Evolutionary conservation across 2,797 vertebrate genomes (phyloP).

Genomic region (Hoplostethus mediterraneus): DNA sequence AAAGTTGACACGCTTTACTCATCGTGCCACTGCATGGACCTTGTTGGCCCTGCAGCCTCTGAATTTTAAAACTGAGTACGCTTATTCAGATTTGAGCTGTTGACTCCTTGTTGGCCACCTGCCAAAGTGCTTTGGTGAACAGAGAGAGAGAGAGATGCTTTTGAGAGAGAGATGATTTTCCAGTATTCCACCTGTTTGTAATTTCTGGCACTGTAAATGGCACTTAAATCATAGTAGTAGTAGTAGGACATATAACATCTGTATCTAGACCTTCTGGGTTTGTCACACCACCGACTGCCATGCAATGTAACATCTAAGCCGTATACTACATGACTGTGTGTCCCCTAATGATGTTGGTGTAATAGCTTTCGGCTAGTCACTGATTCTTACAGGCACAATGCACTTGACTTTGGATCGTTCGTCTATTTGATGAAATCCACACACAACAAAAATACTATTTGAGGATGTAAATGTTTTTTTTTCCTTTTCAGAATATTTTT

Average conservation of each 20-base stretch:
- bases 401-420: slow-evolving; percentile 17
- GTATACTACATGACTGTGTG: slow-evolving; percentile 14
- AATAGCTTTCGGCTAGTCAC: slow-evolving; percentile 8
- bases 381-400: slow-evolving; percentile 7
- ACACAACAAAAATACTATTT: no score
- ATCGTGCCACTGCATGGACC: slow-evolving; percentile 17
- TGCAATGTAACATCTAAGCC: slow-evolving; percentile 7
- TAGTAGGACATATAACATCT: not conserved
- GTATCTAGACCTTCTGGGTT: not conserved
- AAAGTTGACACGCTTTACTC: slow-evolving; percentile 51
- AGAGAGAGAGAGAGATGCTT: slow-evolving; percentile 25
- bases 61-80: slow-evolving; percentile 35
- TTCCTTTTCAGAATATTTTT: no score
- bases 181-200: slow-evolving; percentile 34
- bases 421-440: not conserved
- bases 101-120: slow-evolving; percentile 50
- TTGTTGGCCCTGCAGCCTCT: slow-evolving; percentile 20
- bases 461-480: no score
- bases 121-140: slow-evolving; percentile 36
- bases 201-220: slow-evolving; percentile 22
- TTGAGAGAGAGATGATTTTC: slow-evolving; percentile 18
- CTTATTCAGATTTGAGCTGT: slow-evolving; percentile 48
- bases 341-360: slow-evolving; percentile 23
- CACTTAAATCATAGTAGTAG: slow-evolving; percentile 26
- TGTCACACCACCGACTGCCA: slow-evolving; percentile 21